Evolutionary conservation across 2,797 vertebrate genomes (phyloP), one percentile per base, ranked within the genome.

Genomic region (Pelodytes ibericus): DNA sequence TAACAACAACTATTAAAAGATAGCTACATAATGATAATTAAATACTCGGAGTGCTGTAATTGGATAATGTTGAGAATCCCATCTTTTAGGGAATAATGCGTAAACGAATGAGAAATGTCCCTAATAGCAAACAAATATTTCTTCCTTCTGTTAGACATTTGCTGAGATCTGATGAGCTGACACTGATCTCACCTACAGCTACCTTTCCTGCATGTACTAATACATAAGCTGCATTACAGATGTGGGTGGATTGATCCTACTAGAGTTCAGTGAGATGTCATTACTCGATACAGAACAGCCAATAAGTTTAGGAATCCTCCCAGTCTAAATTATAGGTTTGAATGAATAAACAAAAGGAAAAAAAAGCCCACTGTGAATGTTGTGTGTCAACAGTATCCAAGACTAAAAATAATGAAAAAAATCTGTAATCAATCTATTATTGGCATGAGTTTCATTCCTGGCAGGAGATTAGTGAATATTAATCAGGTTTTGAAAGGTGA

Each of bases 251-350:
- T 5, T 39, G 30, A 66, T 72, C 27, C 24, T 15, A 9, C 20
- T 66, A 58, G 24, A 73, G 76, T 79, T 79, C 56, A 79, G 1
- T 56, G 56, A 67, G 62, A 31, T 68, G 44, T 72, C 63, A 67
- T 78, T 61, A 60, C 67, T n/a, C 33, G 53, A 30, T 31, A 61
- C 5, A 20, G 25, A 44, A 2, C 16, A 33, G 59, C 39, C 64
- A 68, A 59, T 73, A 68, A 22, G 26, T 44, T 18, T 11, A 47
- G 29, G 71, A 39, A 62, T 36, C 57, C 76, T 56, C 62, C 70
- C 76, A 62, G 24, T 30, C 58, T 79, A 73, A 79, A 73, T 79
- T 67, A 79, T 71, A 79, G 70, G 76, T 62, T 79, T 68, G 39
- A 18, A 66, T 67, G 67, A n/a, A 72, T 61, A 72, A 72, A 77